Percentiles rank a stretch among this genome's conserved stretches.
These are phyloP conservation scores for Liolophura sinensis DNA, from an alignment of 1,140 invertebrate species.

Conservation along the genomic window DNA sequence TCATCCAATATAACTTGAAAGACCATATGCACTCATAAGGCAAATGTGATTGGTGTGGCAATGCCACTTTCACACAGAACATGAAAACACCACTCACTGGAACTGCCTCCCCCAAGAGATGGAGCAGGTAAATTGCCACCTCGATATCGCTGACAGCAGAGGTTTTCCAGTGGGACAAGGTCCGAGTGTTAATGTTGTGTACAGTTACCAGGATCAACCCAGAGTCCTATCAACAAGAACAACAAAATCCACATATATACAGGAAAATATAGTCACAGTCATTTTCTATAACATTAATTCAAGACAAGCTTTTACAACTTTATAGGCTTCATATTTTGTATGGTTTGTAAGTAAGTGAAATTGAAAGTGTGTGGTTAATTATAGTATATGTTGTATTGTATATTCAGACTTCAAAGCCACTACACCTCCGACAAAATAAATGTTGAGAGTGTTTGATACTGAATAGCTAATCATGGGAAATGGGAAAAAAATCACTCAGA, in stretches of 20 bases:
- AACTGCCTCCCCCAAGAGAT: slow-evolving; percentile 64
- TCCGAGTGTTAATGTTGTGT: slow-evolving; percentile 58
- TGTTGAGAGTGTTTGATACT: too few relatives aligned
- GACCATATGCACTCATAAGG: too few relatives aligned
- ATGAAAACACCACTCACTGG: slow-evolving; percentile 47
- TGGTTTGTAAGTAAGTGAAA: not conserved
- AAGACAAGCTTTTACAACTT: not conserved
- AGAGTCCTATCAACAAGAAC: slow-evolving; percentile 50
- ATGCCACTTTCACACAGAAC: slow-evolving; percentile 3
- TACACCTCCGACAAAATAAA: too few relatives aligned
- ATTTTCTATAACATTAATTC: not conserved
- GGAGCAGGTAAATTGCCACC: slow-evolving; percentile 63
- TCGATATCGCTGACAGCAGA: slow-evolving; percentile 63
- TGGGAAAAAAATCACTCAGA: not conserved
- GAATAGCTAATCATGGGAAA: too few relatives aligned
- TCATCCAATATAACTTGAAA: too few relatives aligned
- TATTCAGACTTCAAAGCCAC: too few relatives aligned
- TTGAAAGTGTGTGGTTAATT: not conserved
- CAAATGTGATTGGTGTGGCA: too few relatives aligned
- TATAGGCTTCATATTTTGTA: not conserved
- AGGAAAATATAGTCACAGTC: not conserved
- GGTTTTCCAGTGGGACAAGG: slow-evolving; percentile 59
- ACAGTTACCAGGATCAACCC: slow-evolving; percentile 61
- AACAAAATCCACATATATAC: not conserved
- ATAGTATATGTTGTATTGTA: too few relatives aligned